A percentile compares a stretch with the other conserved stretches of the same genome.
phyloP scores from a whole-genome alignment of 1,140 invertebrate species.

The Oscheius sp. region DNA sequence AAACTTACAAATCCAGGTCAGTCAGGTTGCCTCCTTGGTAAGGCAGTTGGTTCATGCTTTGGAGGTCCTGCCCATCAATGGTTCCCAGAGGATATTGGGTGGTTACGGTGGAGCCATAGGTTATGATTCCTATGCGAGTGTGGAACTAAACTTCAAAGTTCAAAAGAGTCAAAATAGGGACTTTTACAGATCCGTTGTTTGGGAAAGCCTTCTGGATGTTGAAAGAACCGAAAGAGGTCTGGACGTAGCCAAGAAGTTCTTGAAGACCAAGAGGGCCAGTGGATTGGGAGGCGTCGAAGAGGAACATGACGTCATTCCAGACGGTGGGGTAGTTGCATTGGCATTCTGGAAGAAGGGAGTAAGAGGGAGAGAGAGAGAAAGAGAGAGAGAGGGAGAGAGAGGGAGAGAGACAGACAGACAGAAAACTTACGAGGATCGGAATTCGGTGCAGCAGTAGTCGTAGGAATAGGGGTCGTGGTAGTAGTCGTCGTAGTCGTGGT shows the following conservation, averaged over 20 bases:
- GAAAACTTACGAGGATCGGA: not conserved
- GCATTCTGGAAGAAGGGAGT: not conserved
- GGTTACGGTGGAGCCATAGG: not conserved
- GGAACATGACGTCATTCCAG: constrained; percentile 1
- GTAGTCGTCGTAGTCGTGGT: not conserved
- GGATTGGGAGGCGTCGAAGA: not conserved
- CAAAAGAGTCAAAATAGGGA: too few species aligned
- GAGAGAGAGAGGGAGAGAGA: not conserved
- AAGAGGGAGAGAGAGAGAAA: not conserved
- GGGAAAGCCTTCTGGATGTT: not conserved
- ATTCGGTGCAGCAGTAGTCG: not conserved
- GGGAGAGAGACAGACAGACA: not conserved
- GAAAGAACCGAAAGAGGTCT: not conserved
- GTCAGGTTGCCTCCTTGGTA: not conserved
- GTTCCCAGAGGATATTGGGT: not conserved
- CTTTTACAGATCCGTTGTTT: too few species aligned
- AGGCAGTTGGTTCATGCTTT: not conserved
- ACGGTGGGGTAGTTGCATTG: not conserved
- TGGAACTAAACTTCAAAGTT: not conserved
- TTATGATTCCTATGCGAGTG: not conserved
- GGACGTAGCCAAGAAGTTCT: not conserved
- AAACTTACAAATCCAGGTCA: not conserved
- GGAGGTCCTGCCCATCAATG: not conserved
- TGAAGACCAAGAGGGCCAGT: not conserved
- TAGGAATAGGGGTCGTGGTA: not conserved